Evolutionary conservation across 1,140 invertebrate genomes (phyloP).

Genomic region (Gryon sp.): DNA sequence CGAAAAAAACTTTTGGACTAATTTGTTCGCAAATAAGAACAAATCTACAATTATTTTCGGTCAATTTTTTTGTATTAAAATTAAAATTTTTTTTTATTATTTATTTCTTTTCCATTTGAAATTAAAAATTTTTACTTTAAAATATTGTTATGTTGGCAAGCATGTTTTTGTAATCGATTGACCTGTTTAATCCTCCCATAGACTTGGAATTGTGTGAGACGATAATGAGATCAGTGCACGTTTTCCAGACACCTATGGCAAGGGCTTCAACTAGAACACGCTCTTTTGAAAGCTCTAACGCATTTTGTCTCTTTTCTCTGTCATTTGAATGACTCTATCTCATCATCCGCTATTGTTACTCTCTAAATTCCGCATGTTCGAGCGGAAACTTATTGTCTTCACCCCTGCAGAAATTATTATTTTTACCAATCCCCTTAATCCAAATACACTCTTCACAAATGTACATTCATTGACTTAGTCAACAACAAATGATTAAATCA

Average conservation of each 20-base stretch:
- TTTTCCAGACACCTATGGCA: slow-evolving; percentile 64
- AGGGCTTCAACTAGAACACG: slow-evolving; percentile 75
- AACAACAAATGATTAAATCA: slow-evolving; percentile 59
- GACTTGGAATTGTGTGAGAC: slow-evolving; percentile 57
- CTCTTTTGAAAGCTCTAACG: slow-evolving; percentile 57
- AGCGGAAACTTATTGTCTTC: slow-evolving; percentile 71
- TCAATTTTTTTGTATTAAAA: too few species aligned
- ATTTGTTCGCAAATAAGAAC: too few species aligned
- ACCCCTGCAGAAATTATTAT: too few species aligned
- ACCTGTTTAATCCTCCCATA: slow-evolving; percentile 55
- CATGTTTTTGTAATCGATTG: slow-evolving; percentile 38
- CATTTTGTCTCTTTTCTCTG: slow-evolving; percentile 11
- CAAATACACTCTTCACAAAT: slow-evolving; percentile 67
- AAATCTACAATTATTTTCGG: too few species aligned
- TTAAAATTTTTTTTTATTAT: too few species aligned
- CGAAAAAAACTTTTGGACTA: too few species aligned
- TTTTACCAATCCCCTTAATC: slow-evolving; percentile 73
- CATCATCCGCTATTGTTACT: slow-evolving; percentile 23
- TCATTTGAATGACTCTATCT: slow-evolving; percentile 10
- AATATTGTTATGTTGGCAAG: slow-evolving; percentile 4
- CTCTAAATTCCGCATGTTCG: slow-evolving; percentile 43
- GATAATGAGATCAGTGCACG: slow-evolving; percentile 72
- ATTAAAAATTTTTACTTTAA: not conserved
- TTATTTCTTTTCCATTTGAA: too few species aligned
- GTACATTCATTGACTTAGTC: slow-evolving; percentile 69